Evolutionary conservation across 37 sponge, comb jelly and placozoan genomes (phyloP), one percentile per base, ranked within the genome.

Genomic region (Chondrilla cf. caribensis): DNA sequence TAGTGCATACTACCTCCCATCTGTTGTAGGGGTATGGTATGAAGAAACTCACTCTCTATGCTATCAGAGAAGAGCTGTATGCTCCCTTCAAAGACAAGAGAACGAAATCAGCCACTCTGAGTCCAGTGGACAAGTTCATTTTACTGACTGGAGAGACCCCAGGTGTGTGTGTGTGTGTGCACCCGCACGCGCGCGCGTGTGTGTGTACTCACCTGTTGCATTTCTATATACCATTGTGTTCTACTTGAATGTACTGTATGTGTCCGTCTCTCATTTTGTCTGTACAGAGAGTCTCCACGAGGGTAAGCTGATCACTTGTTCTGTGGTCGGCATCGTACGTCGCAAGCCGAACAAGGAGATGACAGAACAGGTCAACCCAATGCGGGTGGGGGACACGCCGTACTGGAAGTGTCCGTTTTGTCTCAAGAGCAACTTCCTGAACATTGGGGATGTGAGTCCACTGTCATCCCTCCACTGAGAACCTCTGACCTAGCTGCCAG

Each of bases 391-490:
- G 58, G 77, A 76, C 36, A 90, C 90, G 15, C 83, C 82, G 19
- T 85, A 84, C 75, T 95, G 92, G 94, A 84, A 87, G 79, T 98
- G 99, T 71, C 99, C 99, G 25, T 94, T 96, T 79, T 98, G 99
- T 54, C 70, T 95, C 76, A 65, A 60, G 51, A 60, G 58, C 38
- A 35, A 19, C 11, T 60, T 60, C 59, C 37, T 35, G n/a, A 79
- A 79, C 60, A 79, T 79, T 9, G 62, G 39, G 42, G 60, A 73
- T 22, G 76, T 73, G 41, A 73, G 76, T 39, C n/a, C n/a, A n/a
- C n/a, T n/a, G n/a, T n/a, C n/a, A n/a, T n/a, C n/a, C 25, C 57
- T 17, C 57, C 17, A 17, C 57, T 26, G 22, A 26, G 22, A 59
- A 26, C 60, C 60, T 26, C 22, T 59, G 2, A 6, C 60, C 22